Evolutionary conservation across 35 echinoderm and acorn worm species (phyloP), one percentile per base, ranked within the genome.

Genomic region (Nesometra sesokonis): DNA sequence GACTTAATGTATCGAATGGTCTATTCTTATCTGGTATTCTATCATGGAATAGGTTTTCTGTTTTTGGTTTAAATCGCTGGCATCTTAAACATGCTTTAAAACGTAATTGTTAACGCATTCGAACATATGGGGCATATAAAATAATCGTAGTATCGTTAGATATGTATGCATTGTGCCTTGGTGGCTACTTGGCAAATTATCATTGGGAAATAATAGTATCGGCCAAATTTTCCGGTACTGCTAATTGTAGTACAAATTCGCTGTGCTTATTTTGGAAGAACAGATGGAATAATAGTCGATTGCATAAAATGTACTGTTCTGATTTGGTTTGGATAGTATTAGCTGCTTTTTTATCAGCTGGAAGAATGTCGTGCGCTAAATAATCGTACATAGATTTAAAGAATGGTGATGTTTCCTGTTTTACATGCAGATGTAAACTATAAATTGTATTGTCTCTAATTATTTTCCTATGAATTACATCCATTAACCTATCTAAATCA

Each of bases 261-360:
- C 23, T 19, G 39, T 15, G 5, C 15, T 43, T 43, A 43, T 4
- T 43, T 7, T 43, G 39, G 39, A 43, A 15, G 39, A 43, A 43
- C 5, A 43, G 39, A 7, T 15, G 39, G 15, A 43, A 43, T 43
- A 43, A 15, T 43, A 43, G 39, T 7, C 39, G 5, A 27, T 27
- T 27, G 23, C 52, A 67, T 27, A 67, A 67, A 13, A 87, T 87
- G 86, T 87, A 87, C 37, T 87, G 35, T 38, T 87, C 86, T 33
- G 86, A 67, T 32, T 87, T 78, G 17, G 33, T 34, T 38, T 80
- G 30, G 15, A 87, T 35, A 36, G 86, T 80, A 34, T 40, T 34
- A 33, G 86, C 86, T 5, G 86, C 86, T 36, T 80, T 87, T 79
- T 27, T 87, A 36, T 80, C 77, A 29, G 47, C 37, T 78, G 57